These are phyloP conservation scores for Dastarcus helophoroides DNA, from an alignment of 2,888 invertebrate species.

Conservation along the genomic window DNA sequence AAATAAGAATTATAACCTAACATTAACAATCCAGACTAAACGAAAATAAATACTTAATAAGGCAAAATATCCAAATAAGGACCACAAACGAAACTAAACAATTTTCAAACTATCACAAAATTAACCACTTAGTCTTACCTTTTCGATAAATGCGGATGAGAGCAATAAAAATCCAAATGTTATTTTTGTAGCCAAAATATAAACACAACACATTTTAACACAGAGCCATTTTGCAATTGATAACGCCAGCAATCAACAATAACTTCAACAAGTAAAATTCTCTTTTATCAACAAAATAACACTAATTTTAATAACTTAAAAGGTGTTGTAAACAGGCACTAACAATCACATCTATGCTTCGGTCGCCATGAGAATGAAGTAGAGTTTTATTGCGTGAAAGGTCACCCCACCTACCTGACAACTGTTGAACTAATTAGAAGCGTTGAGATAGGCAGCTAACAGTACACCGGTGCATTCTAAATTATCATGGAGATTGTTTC, in stretches of 20 bases:
- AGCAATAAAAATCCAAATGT: slow-evolving; percentile 21
- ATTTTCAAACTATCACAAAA: too few relatives aligned
- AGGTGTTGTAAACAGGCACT: slow-evolving; percentile 18
- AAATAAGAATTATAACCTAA: too few relatives aligned
- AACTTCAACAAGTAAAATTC: slow-evolving; percentile 10
- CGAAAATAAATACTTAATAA: too few relatives aligned
- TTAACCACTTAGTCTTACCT: slow-evolving; percentile 11
- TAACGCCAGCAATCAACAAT: slow-evolving; percentile 12
- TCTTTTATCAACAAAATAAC: slow-evolving; percentile 14
- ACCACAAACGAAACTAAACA: too few relatives aligned
- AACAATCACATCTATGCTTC: slow-evolving; percentile 16
- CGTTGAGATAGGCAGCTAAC: too few relatives aligned
- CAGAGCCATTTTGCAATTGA: slow-evolving; percentile 22
- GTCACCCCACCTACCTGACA: slow-evolving; percentile 26
- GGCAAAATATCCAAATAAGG: too few relatives aligned
- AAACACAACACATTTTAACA: slow-evolving; percentile 31
- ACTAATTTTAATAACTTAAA: slow-evolving; percentile 17
- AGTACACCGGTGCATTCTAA: too few relatives aligned
- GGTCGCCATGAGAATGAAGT: slow-evolving; percentile 25
- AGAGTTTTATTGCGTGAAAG: slow-evolving; percentile 17
- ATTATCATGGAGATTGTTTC: too few relatives aligned
- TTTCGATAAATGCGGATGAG: slow-evolving; percentile 4
- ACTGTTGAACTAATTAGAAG: slow-evolving; percentile 30
- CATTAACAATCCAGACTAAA: too few relatives aligned
- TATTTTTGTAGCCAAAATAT: slow-evolving; percentile 27